Percentiles rank a stretch among this genome's conserved stretches.
Evolutionary conservation across 1,140 invertebrate species (phyloP).

Genomic region (Watersipora subatra): DNA sequence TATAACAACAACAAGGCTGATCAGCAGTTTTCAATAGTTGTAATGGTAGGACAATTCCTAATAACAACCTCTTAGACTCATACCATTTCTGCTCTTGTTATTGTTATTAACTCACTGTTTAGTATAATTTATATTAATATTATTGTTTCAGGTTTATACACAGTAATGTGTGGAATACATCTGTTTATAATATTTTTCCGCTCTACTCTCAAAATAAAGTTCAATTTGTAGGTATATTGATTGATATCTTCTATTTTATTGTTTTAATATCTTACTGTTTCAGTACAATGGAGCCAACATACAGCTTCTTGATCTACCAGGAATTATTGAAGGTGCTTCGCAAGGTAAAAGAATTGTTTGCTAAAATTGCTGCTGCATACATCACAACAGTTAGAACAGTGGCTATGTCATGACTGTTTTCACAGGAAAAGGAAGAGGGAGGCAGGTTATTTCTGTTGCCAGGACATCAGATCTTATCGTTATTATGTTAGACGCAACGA

Average conservation of each 20-base stretch:
- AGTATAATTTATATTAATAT: too few relatives aligned
- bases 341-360: conserved; percentile 56
- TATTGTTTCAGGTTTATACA: too few relatives aligned
- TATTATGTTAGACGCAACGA: conserved; percentile 98
- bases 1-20: background rate
- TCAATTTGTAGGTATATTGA: background rate
- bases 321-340: conserved; percentile 86
- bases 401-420: too few relatives aligned
- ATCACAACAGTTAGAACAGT: too few relatives aligned
- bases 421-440: conserved; percentile 63
- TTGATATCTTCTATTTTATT: background rate
- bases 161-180: too few relatives aligned
- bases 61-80: too few relatives aligned
- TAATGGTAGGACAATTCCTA: too few relatives aligned
- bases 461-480: conserved; percentile 87
- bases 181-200: background rate
- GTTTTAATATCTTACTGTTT: conserved; percentile 9
- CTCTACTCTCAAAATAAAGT: background rate
- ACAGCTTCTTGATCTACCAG: conserved; percentile 89
- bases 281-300: conserved; percentile 92
- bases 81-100: too few relatives aligned
- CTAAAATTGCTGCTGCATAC: too few relatives aligned
- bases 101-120: too few relatives aligned
- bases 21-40: background rate
- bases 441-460: conserved; percentile 82